Evolutionary conservation across 2,888 invertebrate species (phyloP), one percentile per base, ranked within the genome.

Genomic region (Lycophotia porphyrea): DNA sequence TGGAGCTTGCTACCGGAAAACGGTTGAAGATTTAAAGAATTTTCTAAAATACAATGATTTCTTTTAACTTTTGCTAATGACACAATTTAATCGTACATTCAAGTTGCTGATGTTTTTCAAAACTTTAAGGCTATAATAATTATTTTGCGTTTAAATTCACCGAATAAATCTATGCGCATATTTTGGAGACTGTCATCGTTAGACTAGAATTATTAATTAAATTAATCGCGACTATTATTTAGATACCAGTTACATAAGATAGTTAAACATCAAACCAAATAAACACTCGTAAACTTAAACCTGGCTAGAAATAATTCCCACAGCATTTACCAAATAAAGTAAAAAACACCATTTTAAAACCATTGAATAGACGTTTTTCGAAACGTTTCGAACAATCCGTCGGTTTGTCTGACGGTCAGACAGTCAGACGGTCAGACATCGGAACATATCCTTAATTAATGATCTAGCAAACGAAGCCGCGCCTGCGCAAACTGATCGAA

Each of bases 381-480:
- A 81, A 73, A 80, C 75, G 71, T 76, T 78, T 73, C 65, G 70
- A 85, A 87, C 85, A 88, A 88, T 88, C 88, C 85, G 81, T 87
- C 83, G 85, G 79, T 77, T 63, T 74, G 80, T 82, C 80, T 85
- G 81, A 77, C 75, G 76, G 87, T 88, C 85, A 84, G 87, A 88
- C 89, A 81, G 91, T 86, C 90, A 87, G 89, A 88, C 89, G 81
- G 91, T 86, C 90, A 87, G 89, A 90, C 87, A 88, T 85, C 87
- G 71, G 58, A 87, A 88, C 84, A 84, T 85, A 88, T 93, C 92
- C 94, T 93, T 95, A 95, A 95, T 95, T 94, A 95, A 95, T 94
- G 94, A 93, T 89, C 90, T 87, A 89, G 92, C 91, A 91, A 91
- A 91, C 87, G 92, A 91, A 89, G 92, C 92, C 92, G 93, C 88